A percentile compares a stretch with the other conserved stretches of the same genome.
Conservation (phyloP, 2,113 vertebrate genomes). For the Barnardius zonarius region DNA sequence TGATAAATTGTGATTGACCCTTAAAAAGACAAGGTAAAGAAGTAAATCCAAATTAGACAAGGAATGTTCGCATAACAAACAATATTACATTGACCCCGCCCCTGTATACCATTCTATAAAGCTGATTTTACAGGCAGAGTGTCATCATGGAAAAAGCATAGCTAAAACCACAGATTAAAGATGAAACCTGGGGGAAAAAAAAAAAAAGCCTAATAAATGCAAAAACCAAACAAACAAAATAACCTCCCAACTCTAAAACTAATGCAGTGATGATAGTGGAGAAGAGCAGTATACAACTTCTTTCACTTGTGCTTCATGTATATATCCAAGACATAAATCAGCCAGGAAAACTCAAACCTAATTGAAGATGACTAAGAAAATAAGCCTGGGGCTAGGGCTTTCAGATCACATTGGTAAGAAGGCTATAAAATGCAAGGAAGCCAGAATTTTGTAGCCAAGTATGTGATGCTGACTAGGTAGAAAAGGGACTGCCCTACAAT, state of each 20-base stretch:
- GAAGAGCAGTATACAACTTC: not conserved
- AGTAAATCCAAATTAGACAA: not conserved
- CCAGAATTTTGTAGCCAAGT: not conserved
- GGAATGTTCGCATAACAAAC: not conserved
- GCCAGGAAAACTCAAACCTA: not conserved
- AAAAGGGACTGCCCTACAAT: no score
- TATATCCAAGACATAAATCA: not conserved
- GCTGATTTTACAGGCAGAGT: not conserved
- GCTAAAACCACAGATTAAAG: not conserved
- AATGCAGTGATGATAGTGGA: rapidly evolving
- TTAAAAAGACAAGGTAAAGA: not conserved
- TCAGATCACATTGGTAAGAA: not conserved
- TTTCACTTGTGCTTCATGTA: not conserved
- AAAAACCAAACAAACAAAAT: not conserved
- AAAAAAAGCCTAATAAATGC: rapidly evolving
- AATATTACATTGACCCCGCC: not conserved
- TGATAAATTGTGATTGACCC: not conserved
- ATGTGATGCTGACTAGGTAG: not conserved
- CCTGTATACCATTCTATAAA: not conserved
- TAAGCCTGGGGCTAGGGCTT: not conserved
- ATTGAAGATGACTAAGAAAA: not conserved
- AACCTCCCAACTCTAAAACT: not conserved
- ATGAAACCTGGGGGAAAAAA: not conserved
- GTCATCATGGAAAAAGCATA: not conserved
- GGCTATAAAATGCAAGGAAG: not conserved